Base-by-base conservation (phyloP, 2,888 invertebrate species). In the Abrostola triplasia region DNA sequence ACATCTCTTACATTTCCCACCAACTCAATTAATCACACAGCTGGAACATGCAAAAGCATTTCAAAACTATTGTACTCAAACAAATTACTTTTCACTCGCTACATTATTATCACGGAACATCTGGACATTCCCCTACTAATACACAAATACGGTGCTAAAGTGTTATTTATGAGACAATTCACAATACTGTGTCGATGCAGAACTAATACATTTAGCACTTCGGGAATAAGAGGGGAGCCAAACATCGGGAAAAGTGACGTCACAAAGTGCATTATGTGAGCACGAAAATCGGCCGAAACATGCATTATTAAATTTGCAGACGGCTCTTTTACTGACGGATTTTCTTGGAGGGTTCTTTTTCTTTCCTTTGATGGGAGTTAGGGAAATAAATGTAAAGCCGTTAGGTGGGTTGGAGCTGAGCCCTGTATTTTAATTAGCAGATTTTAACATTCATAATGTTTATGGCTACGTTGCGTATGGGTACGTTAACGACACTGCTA, bases 201-300 rank as follows among this genome's bases (percentile, higher is more conserved):
- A 86, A 87, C 85, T 89, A 89, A 89, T 89, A 88, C 87, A 89
- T 88, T 89, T 90, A 90, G 84, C 85, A 88, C 88, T 87, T 83
- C 81, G 73, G 69, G 70, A 77, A 81, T 75, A 76, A 64, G 73
- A 82, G 84, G 84, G 84, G 84, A 67, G 52, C 40, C 70, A 77
- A 70, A 64, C 70, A 70, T 74, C 55, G 76, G 59, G 59, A 73
- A 73, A 81, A 67, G 73, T 72, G 69, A 72, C 72, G 67, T 73
- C 72, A 67, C 73, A 70, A 78, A 79, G 68, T 80, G 76, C 81
- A 80, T 80, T 81, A 81, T 61, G 70, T 67, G 58, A 71, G 52
- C 67, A 62, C 61, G 73, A 67, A 72, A 81, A 79, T 77, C 79
- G 73, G 71, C 60, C 76, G 77, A 76, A 76, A 78, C 76, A 74